These are phyloP conservation scores for Glaucomys volans DNA, from an alignment of 2,113 vertebrate genomes.

Conservation along the genomic window DNA sequence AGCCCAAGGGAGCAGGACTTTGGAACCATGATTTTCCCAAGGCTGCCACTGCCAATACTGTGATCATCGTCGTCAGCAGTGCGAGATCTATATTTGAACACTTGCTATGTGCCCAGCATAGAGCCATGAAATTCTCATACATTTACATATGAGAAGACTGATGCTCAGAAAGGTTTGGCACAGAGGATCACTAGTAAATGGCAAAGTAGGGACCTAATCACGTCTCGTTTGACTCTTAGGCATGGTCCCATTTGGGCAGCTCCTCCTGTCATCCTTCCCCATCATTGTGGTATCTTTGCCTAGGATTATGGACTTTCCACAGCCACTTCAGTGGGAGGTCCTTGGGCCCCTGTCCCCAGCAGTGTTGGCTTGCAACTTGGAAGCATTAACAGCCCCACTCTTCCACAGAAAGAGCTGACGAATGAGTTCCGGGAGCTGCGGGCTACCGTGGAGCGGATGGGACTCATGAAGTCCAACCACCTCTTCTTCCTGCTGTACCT, in stretches of 20 bases:
- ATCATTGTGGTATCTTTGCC: neutral
- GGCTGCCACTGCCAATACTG: neutral
- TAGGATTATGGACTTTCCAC: neutral
- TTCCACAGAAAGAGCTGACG: constrained; percentile 84
- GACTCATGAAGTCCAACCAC: constrained; percentile 86
- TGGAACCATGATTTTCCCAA: neutral
- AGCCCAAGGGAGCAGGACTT: neutral
- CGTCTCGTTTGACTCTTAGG: neutral
- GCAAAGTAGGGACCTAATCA: neutral
- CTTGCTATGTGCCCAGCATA: neutral
- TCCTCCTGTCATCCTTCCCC: neutral
- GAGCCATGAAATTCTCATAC: neutral
- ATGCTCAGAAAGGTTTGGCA: neutral
- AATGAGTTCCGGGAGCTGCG: constrained; percentile 90
- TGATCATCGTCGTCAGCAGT: too few species aligned
- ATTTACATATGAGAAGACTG: neutral
- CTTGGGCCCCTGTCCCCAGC: neutral
- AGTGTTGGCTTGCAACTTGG: neutral
- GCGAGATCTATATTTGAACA: neutral
- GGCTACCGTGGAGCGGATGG: constrained; percentile 86
- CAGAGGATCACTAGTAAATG: neutral
- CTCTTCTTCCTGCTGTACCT: constrained; percentile 87
- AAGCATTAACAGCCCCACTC: neutral
- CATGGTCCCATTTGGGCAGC: neutral
- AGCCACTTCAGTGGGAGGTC: neutral